Conservation (phyloP, 2,888 invertebrate genomes). For the Amphipyra berbera region DNA sequence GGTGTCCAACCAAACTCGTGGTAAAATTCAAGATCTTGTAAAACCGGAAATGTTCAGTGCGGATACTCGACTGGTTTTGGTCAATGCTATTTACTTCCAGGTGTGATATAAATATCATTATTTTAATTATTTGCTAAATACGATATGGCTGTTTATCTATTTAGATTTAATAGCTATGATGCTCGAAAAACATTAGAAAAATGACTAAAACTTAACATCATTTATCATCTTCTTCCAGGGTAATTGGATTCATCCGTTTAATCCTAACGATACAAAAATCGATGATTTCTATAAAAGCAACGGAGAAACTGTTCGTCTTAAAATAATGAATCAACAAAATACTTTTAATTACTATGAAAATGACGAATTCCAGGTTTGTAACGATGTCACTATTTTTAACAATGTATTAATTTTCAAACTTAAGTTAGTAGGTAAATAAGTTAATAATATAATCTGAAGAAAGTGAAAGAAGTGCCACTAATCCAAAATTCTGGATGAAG, state of each 20-base stretch:
- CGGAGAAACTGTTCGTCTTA: slow-evolving; percentile 44
- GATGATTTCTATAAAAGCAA: slow-evolving; percentile 55
- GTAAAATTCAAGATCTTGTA: slow-evolving; percentile 68
- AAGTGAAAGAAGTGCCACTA: no score
- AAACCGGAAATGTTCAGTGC: slow-evolving; percentile 52
- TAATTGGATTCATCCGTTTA: slow-evolving; percentile 60
- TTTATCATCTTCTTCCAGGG: slow-evolving; percentile 54
- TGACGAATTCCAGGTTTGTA: slow-evolving; percentile 50
- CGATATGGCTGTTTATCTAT: no score
- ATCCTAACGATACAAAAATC: slow-evolving; percentile 49
- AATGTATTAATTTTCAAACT: no score
- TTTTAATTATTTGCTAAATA: no score
- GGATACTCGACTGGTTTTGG: slow-evolving; percentile 63
- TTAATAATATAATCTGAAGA: no score
- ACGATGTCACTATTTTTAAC: not conserved
- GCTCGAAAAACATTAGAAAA: not conserved
- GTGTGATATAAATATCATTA: slow-evolving; percentile 49
- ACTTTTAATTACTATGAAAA: slow-evolving; percentile 53
- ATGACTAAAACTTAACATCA: not conserved
- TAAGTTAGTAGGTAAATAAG: no score
- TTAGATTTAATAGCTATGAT: no score
- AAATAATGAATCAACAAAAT: slow-evolving; percentile 61
- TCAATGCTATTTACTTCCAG: slow-evolving; percentile 72
- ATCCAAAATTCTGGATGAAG: no score
- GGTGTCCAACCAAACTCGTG: slow-evolving; percentile 66